Percentiles rank a stretch among this genome's conserved stretches.
Evolutionary conservation across 2,888 invertebrate genomes (phyloP).

Genomic region (Agrochola circellaris): DNA sequence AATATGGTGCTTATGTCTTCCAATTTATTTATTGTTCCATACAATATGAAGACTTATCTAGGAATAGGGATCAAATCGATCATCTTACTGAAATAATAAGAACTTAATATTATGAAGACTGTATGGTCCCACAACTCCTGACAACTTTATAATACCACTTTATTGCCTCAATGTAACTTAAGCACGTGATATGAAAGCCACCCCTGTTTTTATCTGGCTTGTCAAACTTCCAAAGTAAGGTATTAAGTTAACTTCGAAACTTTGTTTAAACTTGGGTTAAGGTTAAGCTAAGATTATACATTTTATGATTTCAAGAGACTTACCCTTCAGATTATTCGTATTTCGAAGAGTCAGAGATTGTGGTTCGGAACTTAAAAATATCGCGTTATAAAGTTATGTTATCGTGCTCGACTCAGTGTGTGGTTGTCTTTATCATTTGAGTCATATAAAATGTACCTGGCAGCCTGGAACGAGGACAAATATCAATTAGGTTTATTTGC

Average conservation of each 20-base stretch:
- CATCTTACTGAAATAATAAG: background rate
- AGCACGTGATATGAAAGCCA: slow-evolving; percentile 40
- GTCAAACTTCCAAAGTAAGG: slow-evolving; percentile 58
- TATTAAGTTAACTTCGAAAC: slow-evolving; percentile 54
- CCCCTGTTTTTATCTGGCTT: slow-evolving; percentile 57
- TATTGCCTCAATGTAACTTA: slow-evolving; percentile 31
- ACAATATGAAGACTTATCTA: background rate
- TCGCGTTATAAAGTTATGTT: background rate
- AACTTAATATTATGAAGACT: background rate
- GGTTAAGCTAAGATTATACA: slow-evolving; percentile 60
- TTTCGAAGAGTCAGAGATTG: slow-evolving; percentile 3
- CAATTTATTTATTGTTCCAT: background rate
- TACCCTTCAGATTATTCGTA: slow-evolving; percentile 28
- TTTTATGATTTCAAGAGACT: slow-evolving; percentile 45
- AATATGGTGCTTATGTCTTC: background rate
- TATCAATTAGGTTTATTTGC: slow-evolving; percentile 8
- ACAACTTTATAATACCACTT: slow-evolving; percentile 41
- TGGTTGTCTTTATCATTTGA: slow-evolving; percentile 8
- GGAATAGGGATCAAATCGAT: background rate
- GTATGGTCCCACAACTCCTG: background rate
- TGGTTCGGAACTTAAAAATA: background rate
- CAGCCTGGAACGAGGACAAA: slow-evolving; percentile 2
- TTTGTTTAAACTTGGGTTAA: slow-evolving; percentile 53
- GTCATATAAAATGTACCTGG: slow-evolving; percentile 36
- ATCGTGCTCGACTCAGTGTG: background rate